A percentile compares a stretch with the other conserved stretches of the same genome.
Conservation (phyloP, 1,140 invertebrate genomes). For the Drosophila nasuta region DNA sequence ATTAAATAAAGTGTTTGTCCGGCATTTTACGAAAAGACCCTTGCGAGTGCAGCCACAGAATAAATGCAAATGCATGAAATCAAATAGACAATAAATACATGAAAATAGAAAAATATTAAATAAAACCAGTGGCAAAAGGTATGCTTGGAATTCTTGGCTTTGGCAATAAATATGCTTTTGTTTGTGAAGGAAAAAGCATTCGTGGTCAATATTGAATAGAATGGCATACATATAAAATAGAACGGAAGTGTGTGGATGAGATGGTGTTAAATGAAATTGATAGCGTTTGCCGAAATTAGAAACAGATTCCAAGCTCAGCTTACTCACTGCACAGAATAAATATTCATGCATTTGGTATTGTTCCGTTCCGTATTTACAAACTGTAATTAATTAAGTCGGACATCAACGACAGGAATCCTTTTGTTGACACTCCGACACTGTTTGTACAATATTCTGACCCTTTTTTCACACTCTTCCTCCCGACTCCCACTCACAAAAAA, state of each 20-base stretch:
- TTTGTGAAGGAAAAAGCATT: neutral
- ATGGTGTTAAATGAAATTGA: conserved; percentile 14
- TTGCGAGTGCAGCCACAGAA: too few species aligned
- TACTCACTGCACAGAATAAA: neutral
- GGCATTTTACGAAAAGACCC: neutral
- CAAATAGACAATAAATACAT: neutral
- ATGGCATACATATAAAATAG: neutral
- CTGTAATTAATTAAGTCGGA: conserved; percentile 46
- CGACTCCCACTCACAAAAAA: neutral
- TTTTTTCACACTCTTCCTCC: neutral
- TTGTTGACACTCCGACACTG: conserved; percentile 28
- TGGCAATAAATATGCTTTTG: neutral
- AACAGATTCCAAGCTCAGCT: conserved; percentile 10
- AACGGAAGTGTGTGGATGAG: neutral
- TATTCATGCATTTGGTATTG: neutral
- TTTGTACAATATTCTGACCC: conserved; percentile 22
- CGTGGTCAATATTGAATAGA: neutral
- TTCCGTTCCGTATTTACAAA: conserved; percentile 17
- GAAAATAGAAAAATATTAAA: neutral
- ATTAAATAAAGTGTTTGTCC: neutral
- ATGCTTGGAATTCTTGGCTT: neutral
- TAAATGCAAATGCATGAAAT: neutral
- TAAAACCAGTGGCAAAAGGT: neutral
- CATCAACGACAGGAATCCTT: conserved; percentile 43
- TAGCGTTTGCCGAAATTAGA: neutral